Conservation (phyloP, 2,113 vertebrate genomes). For the Xenotilapia longispinis region DNA sequence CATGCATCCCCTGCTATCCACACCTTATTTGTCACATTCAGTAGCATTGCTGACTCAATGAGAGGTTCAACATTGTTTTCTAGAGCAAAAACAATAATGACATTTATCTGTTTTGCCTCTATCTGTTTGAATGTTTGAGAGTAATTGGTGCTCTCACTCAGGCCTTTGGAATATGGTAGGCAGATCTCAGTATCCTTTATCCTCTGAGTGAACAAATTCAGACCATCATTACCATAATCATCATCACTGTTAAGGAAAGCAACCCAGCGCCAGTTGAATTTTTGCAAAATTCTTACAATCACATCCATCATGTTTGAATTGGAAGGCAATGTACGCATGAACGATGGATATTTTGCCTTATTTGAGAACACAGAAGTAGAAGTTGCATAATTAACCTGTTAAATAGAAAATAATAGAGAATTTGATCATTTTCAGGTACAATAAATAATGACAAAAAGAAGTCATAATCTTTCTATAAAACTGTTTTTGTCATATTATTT, state of each 20-base stretch:
- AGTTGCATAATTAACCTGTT: conserved; percentile 80
- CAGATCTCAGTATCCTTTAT: conserved; percentile 51
- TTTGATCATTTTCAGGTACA: neutral
- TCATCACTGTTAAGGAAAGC: conserved; percentile 68
- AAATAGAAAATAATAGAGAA: neutral
- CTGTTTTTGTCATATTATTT: neutral
- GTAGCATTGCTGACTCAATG: conserved; percentile 62
- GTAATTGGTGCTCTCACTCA: neutral
- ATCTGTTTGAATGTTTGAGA: conserved; percentile 43
- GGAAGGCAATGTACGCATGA: conserved; percentile 75
- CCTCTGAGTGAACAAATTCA: conserved; percentile 44
- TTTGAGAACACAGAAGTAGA: conserved; percentile 52
- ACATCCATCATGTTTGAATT: conserved; percentile 68
- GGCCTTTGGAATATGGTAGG: conserved; percentile 63
- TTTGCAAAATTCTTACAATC: conserved; percentile 67
- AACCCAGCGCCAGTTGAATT: conserved; percentile 81
- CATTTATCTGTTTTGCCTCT: conserved; percentile 17
- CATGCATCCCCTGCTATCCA: conserved; percentile 79
- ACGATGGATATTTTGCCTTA: conserved; percentile 73
- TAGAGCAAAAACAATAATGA: conserved; percentile 56
- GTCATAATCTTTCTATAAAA: neutral
- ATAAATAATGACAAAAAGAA: neutral
- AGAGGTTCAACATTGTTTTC: neutral
- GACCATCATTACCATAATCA: conserved; percentile 49
- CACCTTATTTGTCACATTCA: conserved; percentile 71